Conservation (phyloP, 2,888 invertebrate genomes). For the Opisthograptis luteolata region DNA sequence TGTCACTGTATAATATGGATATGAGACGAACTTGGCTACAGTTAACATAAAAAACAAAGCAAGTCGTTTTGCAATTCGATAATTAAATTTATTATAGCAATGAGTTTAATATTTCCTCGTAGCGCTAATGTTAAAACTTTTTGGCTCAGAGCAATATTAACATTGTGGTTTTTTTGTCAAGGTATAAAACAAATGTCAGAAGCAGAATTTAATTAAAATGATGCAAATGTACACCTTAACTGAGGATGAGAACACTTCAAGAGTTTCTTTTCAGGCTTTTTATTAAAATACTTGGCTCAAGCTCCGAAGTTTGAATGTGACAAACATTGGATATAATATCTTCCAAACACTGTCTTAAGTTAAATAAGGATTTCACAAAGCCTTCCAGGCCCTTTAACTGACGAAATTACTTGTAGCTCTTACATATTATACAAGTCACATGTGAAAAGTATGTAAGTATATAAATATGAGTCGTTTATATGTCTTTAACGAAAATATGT, state of each 20-base stretch:
- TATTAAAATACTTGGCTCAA: conserved; percentile 54
- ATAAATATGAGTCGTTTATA: no score
- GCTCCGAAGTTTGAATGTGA: conserved; percentile 48
- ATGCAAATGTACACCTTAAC: conserved; percentile 63
- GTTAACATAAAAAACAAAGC: no score
- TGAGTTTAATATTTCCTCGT: no score
- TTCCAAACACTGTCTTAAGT: conserved; percentile 35
- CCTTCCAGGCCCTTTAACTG: background rate
- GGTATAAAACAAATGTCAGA: conserved; percentile 32
- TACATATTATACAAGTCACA: background rate
- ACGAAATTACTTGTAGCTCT: background rate
- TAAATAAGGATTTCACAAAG: conserved; percentile 5
- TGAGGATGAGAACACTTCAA: conserved; percentile 38
- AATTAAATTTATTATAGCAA: no score
- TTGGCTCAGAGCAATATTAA: background rate
- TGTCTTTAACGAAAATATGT: no score
- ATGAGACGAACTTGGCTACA: no score
- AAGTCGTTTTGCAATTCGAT: no score
- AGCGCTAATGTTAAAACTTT: no score
- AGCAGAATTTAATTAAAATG: conserved; percentile 63
- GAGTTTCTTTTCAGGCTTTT: conserved; percentile 47
- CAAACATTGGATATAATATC: conserved; percentile 47
- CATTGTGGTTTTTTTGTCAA: conserved; percentile 32
- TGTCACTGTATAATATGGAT: no score
- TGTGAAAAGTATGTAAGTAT: no score